Evolutionary conservation across 2,113 vertebrate species (phyloP).

Genomic region (Aramus guarauna): DNA sequence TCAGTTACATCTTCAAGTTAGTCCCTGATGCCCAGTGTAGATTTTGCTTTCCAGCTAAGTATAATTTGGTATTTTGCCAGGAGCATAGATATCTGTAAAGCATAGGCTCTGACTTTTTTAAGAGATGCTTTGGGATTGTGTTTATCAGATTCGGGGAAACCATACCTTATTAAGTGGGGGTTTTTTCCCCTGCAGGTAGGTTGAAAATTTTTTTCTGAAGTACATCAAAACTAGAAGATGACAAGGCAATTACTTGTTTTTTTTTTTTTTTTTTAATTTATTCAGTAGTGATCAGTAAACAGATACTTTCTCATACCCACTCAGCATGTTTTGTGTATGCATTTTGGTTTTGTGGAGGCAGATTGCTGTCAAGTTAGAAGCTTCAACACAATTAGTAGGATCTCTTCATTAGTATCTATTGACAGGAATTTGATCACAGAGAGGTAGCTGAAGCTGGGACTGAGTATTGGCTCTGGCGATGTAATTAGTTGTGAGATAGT

Average conservation of each 20-base stretch:
- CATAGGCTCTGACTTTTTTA: background rate
- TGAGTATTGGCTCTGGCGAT: background rate
- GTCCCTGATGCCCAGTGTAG: conserved; percentile 2
- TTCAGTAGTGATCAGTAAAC: background rate
- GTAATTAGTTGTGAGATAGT: background rate
- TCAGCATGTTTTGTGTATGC: background rate
- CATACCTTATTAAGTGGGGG: background rate
- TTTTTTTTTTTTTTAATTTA: background rate
- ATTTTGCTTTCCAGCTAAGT: conserved; percentile 41
- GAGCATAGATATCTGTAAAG: background rate
- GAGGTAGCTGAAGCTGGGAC: background rate
- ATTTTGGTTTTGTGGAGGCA: background rate
- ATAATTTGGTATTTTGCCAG: conserved; percentile 34
- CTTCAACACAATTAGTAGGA: background rate
- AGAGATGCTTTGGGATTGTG: conserved; percentile 3
- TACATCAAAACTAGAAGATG: background rate
- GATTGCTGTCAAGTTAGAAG: background rate
- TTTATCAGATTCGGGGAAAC: background rate
- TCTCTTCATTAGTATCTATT: background rate
- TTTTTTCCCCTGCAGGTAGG: background rate
- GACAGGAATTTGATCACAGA: background rate
- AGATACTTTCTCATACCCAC: background rate
- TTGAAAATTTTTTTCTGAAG: background rate
- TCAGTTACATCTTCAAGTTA: background rate
- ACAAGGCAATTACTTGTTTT: background rate